Evolutionary conservation across 1,140 invertebrate species (phyloP), one percentile per base, ranked within the genome.

Genomic region (Holotrichia oblita): DNA sequence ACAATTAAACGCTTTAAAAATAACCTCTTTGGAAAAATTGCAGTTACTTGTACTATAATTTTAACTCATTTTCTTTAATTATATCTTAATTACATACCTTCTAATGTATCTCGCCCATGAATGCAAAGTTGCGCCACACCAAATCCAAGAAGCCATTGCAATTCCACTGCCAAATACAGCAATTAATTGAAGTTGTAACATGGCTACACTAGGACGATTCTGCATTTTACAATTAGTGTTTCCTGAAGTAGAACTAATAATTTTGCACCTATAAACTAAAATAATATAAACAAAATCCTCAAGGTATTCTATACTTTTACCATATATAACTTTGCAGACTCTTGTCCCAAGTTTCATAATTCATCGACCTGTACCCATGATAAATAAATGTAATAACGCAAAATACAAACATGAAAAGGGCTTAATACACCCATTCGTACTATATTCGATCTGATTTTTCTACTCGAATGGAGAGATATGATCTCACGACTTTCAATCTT

Each of bases 61-160:
- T 69, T 3, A 12, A 2, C 20, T 69, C 64, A 22, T 69, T 69
- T 69, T 14, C 9, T 69, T 20, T 2, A 69, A 69, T 10, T 69
- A 1, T 34, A 69, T 69, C 20, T 27, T 1, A 48, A 14, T 10
- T 78, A 82, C 85, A 84, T 90, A 96, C 95, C 93, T 94, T 86
- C 91, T 90, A 40, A 97, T 88, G 86, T 95, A 96, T 81, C 95
- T 89, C 76, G 91, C 91, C 97, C 97, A 98, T 0, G 93, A 92
- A 79, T 94, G 90, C 1, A 95, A 84, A 0, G 95, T 95, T 22
- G 94, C 93, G 44, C 91, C 89, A 40, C 95, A 98, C 95, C 95
- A 98, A 24, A 96, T 94, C 95, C 96, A 98, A 3, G 94, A 95
- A 4, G 95, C 95, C 93, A 97, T 96, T n/a, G 95, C 88, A 78